phyloP scores from a whole-genome alignment of 1,140 invertebrate species.

The Lutraria rhynchaena region DNA sequence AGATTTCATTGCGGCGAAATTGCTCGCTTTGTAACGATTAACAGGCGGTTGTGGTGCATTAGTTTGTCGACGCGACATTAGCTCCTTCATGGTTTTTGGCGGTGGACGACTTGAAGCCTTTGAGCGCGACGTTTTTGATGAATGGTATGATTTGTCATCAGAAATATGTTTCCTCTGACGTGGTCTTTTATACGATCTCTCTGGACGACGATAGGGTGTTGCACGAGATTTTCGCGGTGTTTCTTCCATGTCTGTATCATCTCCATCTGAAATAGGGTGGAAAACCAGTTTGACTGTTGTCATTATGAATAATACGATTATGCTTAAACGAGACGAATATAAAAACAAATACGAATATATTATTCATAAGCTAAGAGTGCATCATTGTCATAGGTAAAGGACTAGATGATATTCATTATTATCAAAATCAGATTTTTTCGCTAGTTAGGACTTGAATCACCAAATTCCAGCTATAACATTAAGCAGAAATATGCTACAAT shows the following conservation, averaged over 20 bases:
- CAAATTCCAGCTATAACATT: too few relatives aligned
- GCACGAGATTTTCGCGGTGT: conserved; percentile 3
- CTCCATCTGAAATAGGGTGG: conserved; percentile 31
- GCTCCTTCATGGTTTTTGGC: conserved; percentile 45
- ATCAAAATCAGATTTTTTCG: too few relatives aligned
- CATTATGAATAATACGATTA: too few relatives aligned
- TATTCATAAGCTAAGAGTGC: too few relatives aligned
- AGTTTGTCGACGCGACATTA: neutral
- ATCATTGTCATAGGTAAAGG: too few relatives aligned
- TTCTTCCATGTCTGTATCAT: conserved; percentile 12
- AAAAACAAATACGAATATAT: too few relatives aligned
- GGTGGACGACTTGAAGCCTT: neutral
- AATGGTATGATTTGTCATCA: conserved; percentile 28
- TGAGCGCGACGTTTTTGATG: neutral
- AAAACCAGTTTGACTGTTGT: too few relatives aligned
- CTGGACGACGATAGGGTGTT: neutral
- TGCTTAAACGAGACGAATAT: too few relatives aligned
- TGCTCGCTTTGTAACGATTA: conserved; percentile 37
- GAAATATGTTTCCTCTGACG: neutral
- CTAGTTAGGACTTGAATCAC: too few relatives aligned
- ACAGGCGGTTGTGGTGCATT: neutral
- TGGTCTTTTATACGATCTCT: conserved; percentile 24
- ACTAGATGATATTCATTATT: too few relatives aligned
- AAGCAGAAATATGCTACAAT: too few relatives aligned
- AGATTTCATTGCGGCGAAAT: conserved; percentile 39